A percentile compares a stretch with the other conserved stretches of the same genome.
Conservation (phyloP, 1,140 invertebrate species). For the Monomorium pharaonis region DNA sequence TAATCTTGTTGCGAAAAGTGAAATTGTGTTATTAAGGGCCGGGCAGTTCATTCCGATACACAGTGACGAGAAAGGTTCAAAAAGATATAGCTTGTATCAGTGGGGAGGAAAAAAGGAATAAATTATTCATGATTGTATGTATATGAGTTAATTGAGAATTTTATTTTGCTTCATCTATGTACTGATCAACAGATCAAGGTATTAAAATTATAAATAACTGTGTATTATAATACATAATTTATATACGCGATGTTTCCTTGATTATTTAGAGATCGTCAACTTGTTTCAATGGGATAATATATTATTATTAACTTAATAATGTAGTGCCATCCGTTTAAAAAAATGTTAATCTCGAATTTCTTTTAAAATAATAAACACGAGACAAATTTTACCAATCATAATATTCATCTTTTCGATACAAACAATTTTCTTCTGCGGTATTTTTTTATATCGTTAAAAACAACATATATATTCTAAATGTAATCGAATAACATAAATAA, state of each 20-base stretch:
- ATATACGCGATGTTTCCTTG: background rate
- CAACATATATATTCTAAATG: too few relatives aligned
- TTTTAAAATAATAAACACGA: too few relatives aligned
- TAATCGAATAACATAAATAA: background rate
- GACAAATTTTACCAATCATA: too few relatives aligned
- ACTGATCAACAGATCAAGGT: background rate
- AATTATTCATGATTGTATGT: background rate
- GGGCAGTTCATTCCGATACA: background rate
- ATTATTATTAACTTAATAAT: too few relatives aligned
- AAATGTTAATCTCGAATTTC: too few relatives aligned
- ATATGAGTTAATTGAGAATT: background rate
- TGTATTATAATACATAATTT: background rate
- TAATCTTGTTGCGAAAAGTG: slow-evolving; percentile 16
- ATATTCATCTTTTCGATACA: too few relatives aligned
- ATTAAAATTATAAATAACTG: background rate
- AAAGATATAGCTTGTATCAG: background rate
- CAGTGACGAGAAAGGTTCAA: background rate
- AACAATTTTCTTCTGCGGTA: too few relatives aligned
- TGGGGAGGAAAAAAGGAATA: background rate
- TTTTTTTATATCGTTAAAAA: too few relatives aligned
- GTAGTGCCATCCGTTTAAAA: too few relatives aligned
- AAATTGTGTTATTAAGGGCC: background rate
- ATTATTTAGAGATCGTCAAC: too few relatives aligned
- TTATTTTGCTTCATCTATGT: background rate
- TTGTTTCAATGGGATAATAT: too few relatives aligned